Percentiles rank a stretch among this genome's conserved stretches.
These are phyloP conservation scores for Rhombomys opimus DNA, from an alignment of 2,113 vertebrate genomes.

Conservation along the genomic window DNA sequence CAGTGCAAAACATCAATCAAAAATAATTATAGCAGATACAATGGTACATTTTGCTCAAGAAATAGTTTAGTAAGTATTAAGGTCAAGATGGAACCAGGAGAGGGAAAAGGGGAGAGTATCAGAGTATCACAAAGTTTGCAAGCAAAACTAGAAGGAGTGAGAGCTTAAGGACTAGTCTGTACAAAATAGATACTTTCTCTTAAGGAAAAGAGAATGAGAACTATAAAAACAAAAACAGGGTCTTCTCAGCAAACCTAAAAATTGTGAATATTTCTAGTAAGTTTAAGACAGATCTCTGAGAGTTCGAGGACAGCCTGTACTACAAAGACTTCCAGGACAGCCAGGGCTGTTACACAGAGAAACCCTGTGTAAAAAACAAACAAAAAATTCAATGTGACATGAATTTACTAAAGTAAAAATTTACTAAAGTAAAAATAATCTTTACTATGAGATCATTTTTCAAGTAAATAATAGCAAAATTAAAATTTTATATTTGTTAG, in stretches of 20 bases:
- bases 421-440: background rate
- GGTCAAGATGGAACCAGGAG: background rate
- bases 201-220: background rate
- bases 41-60: background rate
- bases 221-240: background rate
- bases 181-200: background rate
- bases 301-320: too few species aligned
- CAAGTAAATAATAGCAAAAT: conserved; percentile 38
- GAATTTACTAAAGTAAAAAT: too few species aligned
- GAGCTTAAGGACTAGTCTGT: background rate
- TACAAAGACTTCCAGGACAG: too few species aligned
- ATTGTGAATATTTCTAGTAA: conserved; percentile 7
- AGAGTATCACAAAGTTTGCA: too few species aligned
- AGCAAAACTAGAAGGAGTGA: background rate
- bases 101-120: background rate
- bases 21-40: conserved; percentile 24
- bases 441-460: background rate
- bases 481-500: background rate
- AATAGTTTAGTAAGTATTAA: conserved; percentile 5
- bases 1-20: conserved; percentile 16
- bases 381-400: too few species aligned
- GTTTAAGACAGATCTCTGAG: background rate
- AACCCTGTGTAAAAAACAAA: too few species aligned
- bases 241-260: background rate
- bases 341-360: too few species aligned